Base-by-base conservation (phyloP, 1,140 invertebrate species). In the Lordiphosa stackelbergi region DNA sequence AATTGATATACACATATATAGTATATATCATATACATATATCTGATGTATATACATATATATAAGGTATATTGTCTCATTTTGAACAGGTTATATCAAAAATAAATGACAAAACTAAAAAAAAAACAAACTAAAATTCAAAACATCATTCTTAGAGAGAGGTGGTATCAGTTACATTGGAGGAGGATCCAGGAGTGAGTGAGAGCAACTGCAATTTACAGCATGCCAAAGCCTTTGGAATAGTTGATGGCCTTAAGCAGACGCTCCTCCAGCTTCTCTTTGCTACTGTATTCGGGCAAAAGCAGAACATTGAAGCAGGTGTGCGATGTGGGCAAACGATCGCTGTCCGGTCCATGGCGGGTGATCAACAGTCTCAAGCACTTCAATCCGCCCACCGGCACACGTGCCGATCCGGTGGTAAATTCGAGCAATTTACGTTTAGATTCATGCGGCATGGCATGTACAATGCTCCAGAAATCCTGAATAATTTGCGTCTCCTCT, bases 391-490 rank as follows among this genome's bases (percentile, higher is more conserved):
- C 93, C 4, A 99, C 95, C 0, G 98, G 97, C 22, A 99, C 95
- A 55, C 97, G 89, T 88, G 98, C 97, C 52, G 95, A 97, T 35
- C 98, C 98, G 0, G 96, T 98, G 0, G 98, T 93, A 83, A 98
- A 99, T 74, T 98, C 93, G 38, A 98, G 90, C 55, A 98, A 92
- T 84, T 96, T 96, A 48, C 96, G 92, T 88, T 98, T 97, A 63
- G 96, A 93, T 73, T 96, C 94, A 2, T 93, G 68, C 0, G 92
- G 89, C 42, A 99, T 89, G 13, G 92, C 91, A 87, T 98, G 95
- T n/a, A 98, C 97, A 22, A 98, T 94, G 59, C 93, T 92, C 98
- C 98, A 99, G 87, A 99, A 99, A 77, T 96, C 91, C 74, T 93
- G 92, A 48, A 99, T 95, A 0, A 94, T 94, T 77, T 92, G 92